These are phyloP conservation scores for Salminus brasiliensis DNA, from an alignment of 2,113 vertebrate genomes.

Conservation along the genomic window DNA sequence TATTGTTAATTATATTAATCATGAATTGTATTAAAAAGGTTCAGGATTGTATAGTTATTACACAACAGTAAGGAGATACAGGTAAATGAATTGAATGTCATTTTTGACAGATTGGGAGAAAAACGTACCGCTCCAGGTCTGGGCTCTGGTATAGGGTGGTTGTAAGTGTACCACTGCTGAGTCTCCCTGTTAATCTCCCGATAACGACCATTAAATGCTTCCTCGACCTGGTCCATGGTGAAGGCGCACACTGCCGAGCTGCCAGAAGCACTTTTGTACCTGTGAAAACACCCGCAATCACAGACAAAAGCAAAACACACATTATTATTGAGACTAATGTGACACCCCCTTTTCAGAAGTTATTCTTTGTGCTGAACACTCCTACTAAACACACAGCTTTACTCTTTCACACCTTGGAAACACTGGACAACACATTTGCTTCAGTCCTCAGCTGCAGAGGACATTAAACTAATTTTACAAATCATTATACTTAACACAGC, in stretches of 20 bases:
- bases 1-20: no score
- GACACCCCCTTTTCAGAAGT: background rate
- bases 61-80: no score
- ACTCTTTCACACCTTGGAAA: background rate
- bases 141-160: constrained; percentile 82
- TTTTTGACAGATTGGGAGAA: background rate
- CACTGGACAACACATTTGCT: background rate
- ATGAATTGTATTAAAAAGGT: no score
- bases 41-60: no score
- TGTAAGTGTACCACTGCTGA: constrained; percentile 95
- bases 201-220: constrained; percentile 86
- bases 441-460: background rate
- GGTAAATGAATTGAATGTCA: no score
- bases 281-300: constrained; percentile 48
- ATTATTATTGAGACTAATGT: constrained; percentile 13
- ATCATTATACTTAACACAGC: constrained; percentile 17
- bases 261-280: constrained; percentile 86
- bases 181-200: constrained; percentile 94
- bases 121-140: constrained; percentile 86
- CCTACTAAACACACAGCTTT: background rate
- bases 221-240: constrained; percentile 86
- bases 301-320: no score
- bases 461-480: constrained; percentile 1
- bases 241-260: constrained; percentile 93
- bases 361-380: no score